Base-by-base conservation (phyloP, 2,888 invertebrate genomes). In the Hanleya hanleyi region DNA sequence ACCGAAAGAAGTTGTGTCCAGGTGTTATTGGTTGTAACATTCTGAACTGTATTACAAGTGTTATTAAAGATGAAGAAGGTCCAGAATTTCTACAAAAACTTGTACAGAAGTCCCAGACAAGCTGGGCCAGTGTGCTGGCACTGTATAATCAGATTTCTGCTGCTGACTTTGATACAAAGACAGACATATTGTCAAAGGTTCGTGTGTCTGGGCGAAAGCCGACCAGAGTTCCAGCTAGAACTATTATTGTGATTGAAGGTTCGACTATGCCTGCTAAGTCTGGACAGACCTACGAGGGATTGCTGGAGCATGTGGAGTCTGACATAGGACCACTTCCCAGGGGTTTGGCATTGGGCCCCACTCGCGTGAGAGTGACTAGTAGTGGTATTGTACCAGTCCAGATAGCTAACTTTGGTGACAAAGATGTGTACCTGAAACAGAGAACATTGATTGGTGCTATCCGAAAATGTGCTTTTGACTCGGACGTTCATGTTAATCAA, bases 11-110 rank as follows among this genome's bases (percentile, higher is more conserved):
- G 22, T 33, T 22, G 29, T 36, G 69, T 12, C 74, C 77, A 0
- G 74, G 71, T 5, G 69, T 76, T n/a, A 66, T 77, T 18, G 76
- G 75, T 12, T 57, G 61, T 18, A 77, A 75, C 49, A 75, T 77
- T 1, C 62, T 62, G 7, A 62, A 35, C 6, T 12, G 22, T 22
- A 62, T 62, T 12, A 7, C 15, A 62, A 32, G 32, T 26, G 6
- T 6, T 22, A n/a, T 51, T 7, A 22, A 26, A n/a, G 51, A 12
- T 18, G 22, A 9, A 51, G 26, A 51, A 18, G 51, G 51, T 51
- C 12, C 51, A n/a, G 22, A n/a, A n/a, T n/a, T n/a, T n/a, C n/a
- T n/a, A n/a, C n/a, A n/a, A n/a, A n/a, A n/a, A n/a, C n/a, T n/a
- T n/a, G n/a, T n/a, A n/a, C n/a, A n/a, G n/a, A n/a, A n/a, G n/a